Conservation (phyloP, 2,888 invertebrate genomes). For the Capitulum mitella region DNA sequence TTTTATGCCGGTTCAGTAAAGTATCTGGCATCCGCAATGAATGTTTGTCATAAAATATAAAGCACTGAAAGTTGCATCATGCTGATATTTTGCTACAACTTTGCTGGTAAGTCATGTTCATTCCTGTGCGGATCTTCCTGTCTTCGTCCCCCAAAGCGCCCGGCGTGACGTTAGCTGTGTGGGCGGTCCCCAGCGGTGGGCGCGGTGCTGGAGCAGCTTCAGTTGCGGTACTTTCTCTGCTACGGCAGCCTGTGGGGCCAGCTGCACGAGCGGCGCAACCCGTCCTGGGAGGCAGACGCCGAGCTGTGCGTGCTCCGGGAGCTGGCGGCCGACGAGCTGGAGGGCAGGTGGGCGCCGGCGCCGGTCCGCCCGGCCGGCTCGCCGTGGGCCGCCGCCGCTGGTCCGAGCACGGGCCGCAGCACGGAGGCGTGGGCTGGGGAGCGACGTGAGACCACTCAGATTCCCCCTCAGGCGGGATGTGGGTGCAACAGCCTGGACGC, state of each 20-base stretch:
- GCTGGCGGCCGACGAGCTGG: slow-evolving; percentile 48
- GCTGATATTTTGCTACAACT: not conserved
- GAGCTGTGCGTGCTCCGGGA: slow-evolving; percentile 50
- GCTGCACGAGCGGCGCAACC: slow-evolving; percentile 47
- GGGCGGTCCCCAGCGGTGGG: slow-evolving; percentile 37
- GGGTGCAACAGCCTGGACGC: too few relatives aligned
- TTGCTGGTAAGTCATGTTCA: not conserved
- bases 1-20: not conserved
- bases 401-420: too few relatives aligned
- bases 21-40: too few relatives aligned
- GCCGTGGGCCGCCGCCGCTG: too few relatives aligned
- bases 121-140: not conserved
- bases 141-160: too few relatives aligned
- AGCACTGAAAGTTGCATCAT: not conserved
- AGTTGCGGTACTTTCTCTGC: slow-evolving; percentile 51
- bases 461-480: too few relatives aligned
- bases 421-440: too few relatives aligned
- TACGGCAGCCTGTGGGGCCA: slow-evolving; percentile 54
- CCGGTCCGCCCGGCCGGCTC: slow-evolving; percentile 36
- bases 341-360: slow-evolving; percentile 38
- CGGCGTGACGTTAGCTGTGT: not conserved
- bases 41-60: too few relatives aligned
- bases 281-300: slow-evolving; percentile 51
- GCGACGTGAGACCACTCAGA: too few relatives aligned
- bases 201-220: slow-evolving; percentile 42